phyloP scores from a whole-genome alignment of 2,113 vertebrate genomes.

The Ptychochromis oligacanthus region DNA sequence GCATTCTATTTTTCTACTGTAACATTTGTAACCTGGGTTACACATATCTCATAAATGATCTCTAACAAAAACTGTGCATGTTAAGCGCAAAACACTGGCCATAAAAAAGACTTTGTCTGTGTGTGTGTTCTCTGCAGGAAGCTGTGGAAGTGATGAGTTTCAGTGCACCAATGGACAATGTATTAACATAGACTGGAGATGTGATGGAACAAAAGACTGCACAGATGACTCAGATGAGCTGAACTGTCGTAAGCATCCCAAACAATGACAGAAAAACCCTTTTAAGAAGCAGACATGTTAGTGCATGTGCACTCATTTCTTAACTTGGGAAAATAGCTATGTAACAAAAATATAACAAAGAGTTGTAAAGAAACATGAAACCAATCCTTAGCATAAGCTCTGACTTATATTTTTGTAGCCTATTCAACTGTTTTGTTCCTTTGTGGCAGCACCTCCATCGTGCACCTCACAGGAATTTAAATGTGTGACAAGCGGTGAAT shows the following conservation, averaged over 20 bases:
- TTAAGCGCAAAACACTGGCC: neutral
- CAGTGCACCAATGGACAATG: slow-evolving; percentile 76
- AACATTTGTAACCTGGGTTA: too few relatives aligned
- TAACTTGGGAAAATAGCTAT: neutral
- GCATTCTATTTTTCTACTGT: too few relatives aligned
- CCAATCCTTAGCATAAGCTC: neutral
- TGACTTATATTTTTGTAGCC: neutral
- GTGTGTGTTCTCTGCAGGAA: slow-evolving; percentile 47
- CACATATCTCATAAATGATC: neutral
- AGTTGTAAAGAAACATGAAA: neutral
- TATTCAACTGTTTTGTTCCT: neutral
- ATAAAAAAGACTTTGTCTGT: neutral
- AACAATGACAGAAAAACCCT: neutral
- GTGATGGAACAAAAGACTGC: slow-evolving; percentile 78
- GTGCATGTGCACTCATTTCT: neutral
- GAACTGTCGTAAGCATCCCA: slow-evolving; percentile 74
- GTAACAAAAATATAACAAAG: neutral
- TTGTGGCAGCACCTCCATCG: slow-evolving; percentile 58
- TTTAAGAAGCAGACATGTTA: neutral
- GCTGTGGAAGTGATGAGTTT: slow-evolving; percentile 68
- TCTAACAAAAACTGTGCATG: neutral
- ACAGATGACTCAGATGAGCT: slow-evolving; percentile 77
- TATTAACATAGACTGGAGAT: slow-evolving; percentile 69
- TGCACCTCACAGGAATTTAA: slow-evolving; percentile 76
- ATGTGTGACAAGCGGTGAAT: slow-evolving; percentile 77